Evolutionary conservation across 2,888 invertebrate genomes (phyloP), one percentile per base, ranked within the genome.

Genomic region (Scaptomyza parva): DNA sequence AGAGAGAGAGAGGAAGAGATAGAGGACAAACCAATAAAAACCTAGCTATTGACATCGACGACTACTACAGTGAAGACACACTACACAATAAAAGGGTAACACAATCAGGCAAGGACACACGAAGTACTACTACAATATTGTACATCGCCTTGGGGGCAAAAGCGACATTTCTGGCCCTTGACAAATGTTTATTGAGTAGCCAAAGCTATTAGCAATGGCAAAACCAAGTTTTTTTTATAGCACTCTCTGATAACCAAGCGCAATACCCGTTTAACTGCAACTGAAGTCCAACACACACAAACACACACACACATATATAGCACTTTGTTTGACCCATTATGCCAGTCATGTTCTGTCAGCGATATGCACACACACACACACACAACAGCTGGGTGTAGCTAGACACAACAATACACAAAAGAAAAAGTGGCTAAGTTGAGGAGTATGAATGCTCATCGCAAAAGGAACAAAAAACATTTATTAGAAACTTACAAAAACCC

Each of bases 131-230:
- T 28, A 28, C n/a, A n/a, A 26, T 51, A 62, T 59, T 66, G 64
- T n/a, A n/a, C 65, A 63, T 39, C 47, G 76, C 69, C 73, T 47
- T 40, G 40, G 30, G 57, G 35, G 35, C 11, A 33, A 41, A n/a
- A 33, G 43, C 24, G 3, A n/a, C 9, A n/a, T 18, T 20, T 30
- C 11, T 30, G 26, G 8, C 45, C 48, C 20, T 55, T 70, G 76
- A 76, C 74, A 85, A 79, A 85, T 85, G 74, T 82, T 84, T 81
- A 83, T 86, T 86, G 83, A 78, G 85, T 70, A 70, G 77, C 70
- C 83, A 59, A 65, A 71, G 60, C 77, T 80, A 82, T 82, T 83
- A 86, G 83, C 73, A 67, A n/a, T n/a, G n/a, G 68, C 41, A 62
- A 64, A 67, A 50, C 52, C 62, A 9, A 17, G 14, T 30, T 52